Percentiles rank a stretch among this genome's conserved stretches.
These are phyloP conservation scores for Zophobas morio DNA, from an alignment of 1,140 invertebrate species.

Conservation along the genomic window DNA sequence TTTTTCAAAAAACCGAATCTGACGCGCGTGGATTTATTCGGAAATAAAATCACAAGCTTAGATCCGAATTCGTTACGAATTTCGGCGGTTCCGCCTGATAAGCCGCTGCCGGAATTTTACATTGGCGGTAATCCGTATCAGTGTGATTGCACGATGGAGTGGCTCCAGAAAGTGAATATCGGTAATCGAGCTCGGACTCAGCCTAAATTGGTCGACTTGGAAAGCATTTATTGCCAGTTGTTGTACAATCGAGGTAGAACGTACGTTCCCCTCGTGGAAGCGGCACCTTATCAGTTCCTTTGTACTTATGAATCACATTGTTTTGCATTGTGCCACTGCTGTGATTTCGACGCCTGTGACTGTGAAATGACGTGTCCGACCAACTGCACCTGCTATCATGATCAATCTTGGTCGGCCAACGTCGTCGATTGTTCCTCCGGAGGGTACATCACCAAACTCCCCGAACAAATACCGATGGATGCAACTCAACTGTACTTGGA, in stretches of 20 bases:
- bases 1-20: constrained; percentile 94
- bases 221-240: constrained; percentile 89
- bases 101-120: constrained; percentile 90
- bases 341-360: constrained; percentile 94
- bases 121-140: constrained; percentile 92
- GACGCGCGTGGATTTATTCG: constrained; percentile 87
- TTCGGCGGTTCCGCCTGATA: constrained; percentile 82
- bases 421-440: constrained; percentile 90
- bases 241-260: constrained; percentile 86
- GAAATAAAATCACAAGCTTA: constrained; percentile 87
- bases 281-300: constrained; percentile 88
- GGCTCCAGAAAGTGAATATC: constrained; percentile 87
- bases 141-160: constrained; percentile 90
- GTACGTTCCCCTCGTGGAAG: constrained; percentile 86
- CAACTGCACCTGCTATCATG: constrained; percentile 93
- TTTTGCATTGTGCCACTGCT: constrained; percentile 92
- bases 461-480: constrained; percentile 92
- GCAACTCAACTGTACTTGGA: constrained; percentile 91
- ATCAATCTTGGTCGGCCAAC: constrained; percentile 93
- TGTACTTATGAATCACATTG: constrained; percentile 94
- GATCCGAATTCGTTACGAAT: constrained; percentile 90
- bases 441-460: constrained; percentile 80
- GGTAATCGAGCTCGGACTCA: constrained; percentile 84
- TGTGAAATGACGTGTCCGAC: constrained; percentile 95
- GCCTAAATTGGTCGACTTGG: constrained; percentile 89